phyloP scores from a whole-genome alignment of 2,797 vertebrate species.

The Tragelaphus eurycerus region DNA sequence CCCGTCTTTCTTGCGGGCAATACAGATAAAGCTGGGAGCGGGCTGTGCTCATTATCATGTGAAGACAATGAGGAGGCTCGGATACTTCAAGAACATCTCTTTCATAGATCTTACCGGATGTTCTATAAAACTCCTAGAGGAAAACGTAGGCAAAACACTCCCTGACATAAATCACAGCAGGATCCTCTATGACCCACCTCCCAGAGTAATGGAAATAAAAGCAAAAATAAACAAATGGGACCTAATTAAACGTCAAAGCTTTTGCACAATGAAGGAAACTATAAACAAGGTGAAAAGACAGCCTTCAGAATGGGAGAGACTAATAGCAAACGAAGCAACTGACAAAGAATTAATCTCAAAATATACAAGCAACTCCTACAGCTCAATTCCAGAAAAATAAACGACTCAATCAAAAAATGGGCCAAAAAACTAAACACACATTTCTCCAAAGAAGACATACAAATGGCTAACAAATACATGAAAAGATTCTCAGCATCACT shows the following conservation, averaged over 20 bases:
- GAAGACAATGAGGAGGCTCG: not conserved
- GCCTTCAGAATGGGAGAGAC: not conserved
- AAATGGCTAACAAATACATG: not conserved
- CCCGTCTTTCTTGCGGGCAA: conserved; percentile 20
- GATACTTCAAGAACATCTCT: not conserved
- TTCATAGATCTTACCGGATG: not conserved
- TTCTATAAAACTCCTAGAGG: not conserved
- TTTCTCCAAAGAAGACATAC: not conserved
- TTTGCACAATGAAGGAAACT: not conserved
- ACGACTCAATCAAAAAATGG: not conserved
- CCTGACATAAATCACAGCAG: not conserved
- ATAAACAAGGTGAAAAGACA: not conserved
- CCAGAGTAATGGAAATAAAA: not conserved
- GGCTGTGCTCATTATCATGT: not conserved
- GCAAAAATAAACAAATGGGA: not conserved
- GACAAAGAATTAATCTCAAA: not conserved
- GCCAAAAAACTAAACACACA: not conserved
- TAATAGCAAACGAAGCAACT: not conserved
- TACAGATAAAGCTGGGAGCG: not conserved
- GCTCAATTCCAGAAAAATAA: not conserved
- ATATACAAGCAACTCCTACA: not conserved
- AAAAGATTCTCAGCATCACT: not conserved
- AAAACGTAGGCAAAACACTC: not conserved
- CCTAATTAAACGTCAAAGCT: not conserved
- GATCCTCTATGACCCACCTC: not conserved